phyloP scores from a whole-genome alignment of 2,888 invertebrate species.

The Euclidia mi region DNA sequence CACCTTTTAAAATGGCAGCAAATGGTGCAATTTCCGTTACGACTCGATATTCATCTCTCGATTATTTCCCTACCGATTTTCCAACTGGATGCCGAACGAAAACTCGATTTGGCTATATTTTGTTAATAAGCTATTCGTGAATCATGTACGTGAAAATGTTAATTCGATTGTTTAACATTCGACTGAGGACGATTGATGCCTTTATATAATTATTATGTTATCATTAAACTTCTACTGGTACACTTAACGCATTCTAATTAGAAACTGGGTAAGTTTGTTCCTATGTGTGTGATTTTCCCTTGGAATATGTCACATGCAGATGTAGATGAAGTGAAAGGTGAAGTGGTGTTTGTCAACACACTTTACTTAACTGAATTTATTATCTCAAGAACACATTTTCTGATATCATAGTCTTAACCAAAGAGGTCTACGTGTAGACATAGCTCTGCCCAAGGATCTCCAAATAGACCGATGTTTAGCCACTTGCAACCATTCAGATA shows the following conservation, averaged over 20 bases:
- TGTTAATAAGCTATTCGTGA: conserved; percentile 51
- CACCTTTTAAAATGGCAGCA: conserved; percentile 76
- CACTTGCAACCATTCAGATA: too few relatives aligned
- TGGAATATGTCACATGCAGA: too few relatives aligned
- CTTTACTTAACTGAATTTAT: too few relatives aligned
- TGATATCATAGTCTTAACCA: too few relatives aligned
- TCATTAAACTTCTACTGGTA: neutral
- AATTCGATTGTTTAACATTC: conserved; percentile 19
- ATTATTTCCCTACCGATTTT: conserved; percentile 80
- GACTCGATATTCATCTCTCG: conserved; percentile 73
- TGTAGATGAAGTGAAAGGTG: too few relatives aligned
- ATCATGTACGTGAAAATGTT: conserved; percentile 21
- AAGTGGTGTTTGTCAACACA: too few relatives aligned
- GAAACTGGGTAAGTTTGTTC: too few relatives aligned
- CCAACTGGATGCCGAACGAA: conserved; percentile 65
- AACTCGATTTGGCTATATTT: conserved; percentile 64
- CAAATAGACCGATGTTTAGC: too few relatives aligned
- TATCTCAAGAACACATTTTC: too few relatives aligned
- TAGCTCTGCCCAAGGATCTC: too few relatives aligned
- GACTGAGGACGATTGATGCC: conserved; percentile 2
- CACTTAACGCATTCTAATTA: neutral
- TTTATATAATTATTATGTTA: conserved; percentile 3
- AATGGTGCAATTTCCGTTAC: conserved; percentile 82
- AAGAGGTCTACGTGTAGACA: too few relatives aligned
- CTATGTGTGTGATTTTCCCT: too few relatives aligned